These are phyloP conservation scores for Coregonus clupeaformis DNA, from an alignment of 2,113 vertebrate genomes.

Conservation along the genomic window DNA sequence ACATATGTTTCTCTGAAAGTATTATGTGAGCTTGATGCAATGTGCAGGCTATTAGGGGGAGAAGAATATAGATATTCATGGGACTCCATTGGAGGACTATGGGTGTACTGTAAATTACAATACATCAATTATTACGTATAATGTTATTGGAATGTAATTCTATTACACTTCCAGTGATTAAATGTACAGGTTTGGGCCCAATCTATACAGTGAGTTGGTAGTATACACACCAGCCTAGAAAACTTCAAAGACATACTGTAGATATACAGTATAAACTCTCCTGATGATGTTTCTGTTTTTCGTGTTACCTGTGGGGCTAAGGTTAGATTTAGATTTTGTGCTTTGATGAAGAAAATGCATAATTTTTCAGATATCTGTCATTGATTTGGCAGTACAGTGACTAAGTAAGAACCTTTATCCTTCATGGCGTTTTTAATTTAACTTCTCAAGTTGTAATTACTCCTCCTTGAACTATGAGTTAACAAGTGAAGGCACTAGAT, in stretches of 20 bases:
- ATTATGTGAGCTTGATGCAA: conserved; percentile 41
- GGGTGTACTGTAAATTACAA: conserved; percentile 53
- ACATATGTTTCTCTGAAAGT: conserved; percentile 55
- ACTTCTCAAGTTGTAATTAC: background rate
- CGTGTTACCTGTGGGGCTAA: background rate
- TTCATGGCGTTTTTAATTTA: background rate
- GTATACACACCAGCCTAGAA: background rate
- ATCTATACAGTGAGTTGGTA: background rate
- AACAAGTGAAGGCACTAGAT: background rate
- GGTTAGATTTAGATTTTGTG: background rate
- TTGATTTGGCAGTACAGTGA: background rate
- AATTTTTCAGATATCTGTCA: background rate
- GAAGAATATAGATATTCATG: conserved; percentile 51
- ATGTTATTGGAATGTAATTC: conserved; percentile 37
- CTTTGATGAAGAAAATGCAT: background rate
- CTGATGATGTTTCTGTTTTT: background rate
- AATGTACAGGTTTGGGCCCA: conserved; percentile 20
- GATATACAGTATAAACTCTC: background rate
- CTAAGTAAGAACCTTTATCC: conserved; percentile 1
- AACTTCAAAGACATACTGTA: conserved; percentile 5
- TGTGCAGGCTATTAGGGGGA: conserved; percentile 50
- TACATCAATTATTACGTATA: conserved; percentile 52
- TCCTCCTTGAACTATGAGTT: background rate
- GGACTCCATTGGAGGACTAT: conserved; percentile 45
- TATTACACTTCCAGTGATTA: conserved; percentile 14